Evolutionary conservation across 2,113 vertebrate species (phyloP).

Genomic region (Myiagra hebetior): DNA sequence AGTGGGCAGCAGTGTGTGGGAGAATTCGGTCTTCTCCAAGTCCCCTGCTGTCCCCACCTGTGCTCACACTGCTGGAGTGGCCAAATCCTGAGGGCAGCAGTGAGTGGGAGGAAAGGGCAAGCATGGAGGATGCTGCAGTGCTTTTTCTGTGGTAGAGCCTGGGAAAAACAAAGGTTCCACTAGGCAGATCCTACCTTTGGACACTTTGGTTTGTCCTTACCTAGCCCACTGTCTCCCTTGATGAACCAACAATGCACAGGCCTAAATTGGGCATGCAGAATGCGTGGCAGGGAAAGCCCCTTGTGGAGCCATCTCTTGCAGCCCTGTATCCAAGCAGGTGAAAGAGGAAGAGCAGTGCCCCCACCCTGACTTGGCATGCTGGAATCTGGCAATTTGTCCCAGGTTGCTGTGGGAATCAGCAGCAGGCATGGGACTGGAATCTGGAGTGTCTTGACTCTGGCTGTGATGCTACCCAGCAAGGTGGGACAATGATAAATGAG

Average conservation of each 20-base stretch:
- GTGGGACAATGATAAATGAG: neutral
- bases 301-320: neutral
- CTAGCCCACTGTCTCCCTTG: neutral
- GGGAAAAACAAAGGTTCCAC: neutral
- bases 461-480: neutral
- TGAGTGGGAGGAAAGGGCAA: neutral
- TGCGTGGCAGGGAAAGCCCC: neutral
- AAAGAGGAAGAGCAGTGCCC: neutral
- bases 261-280: neutral
- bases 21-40: neutral
- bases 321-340: neutral
- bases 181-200: neutral
- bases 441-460: neutral
- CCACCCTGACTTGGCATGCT: rapidly evolving
- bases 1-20: neutral
- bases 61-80: neutral
- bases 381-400: neutral
- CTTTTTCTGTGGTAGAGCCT: neutral
- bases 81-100: neutral
- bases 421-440: neutral
- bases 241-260: rapidly evolving
- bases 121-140: neutral
- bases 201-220: neutral
- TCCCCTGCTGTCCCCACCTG: neutral
- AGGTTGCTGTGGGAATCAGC: neutral